phyloP scores from a whole-genome alignment of 2,113 vertebrate genomes.

The Oncorhynchus tshawytscha region DNA sequence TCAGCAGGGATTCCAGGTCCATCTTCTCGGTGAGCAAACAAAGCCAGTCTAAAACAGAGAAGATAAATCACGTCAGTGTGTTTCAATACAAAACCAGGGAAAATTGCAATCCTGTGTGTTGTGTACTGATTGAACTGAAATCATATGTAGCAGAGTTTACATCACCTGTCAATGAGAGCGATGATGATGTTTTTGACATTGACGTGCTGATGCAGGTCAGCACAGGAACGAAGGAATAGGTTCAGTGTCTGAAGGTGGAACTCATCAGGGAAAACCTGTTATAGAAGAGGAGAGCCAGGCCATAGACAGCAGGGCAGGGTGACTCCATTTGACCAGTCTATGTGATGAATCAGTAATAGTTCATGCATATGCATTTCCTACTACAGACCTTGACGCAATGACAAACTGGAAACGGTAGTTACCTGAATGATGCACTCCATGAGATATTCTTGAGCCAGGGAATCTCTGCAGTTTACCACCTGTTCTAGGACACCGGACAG shows the following conservation, averaged over 20 bases:
- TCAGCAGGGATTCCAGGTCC: conserved; percentile 96
- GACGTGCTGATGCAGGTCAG: conserved; percentile 96
- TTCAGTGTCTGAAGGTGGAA: conserved; percentile 98
- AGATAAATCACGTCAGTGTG: neutral
- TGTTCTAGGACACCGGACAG: conserved; percentile 94
- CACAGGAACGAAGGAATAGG: conserved; percentile 94
- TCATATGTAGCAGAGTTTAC: neutral
- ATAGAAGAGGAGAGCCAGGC: neutral
- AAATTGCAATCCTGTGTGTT: neutral
- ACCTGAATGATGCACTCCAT: conserved; percentile 99
- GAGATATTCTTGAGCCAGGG: conserved; percentile 96
- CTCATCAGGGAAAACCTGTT: conserved; percentile 96
- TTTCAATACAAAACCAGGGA: neutral
- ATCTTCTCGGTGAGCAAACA: conserved; percentile 98
- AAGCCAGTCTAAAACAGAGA: conserved; percentile 77
- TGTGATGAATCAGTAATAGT: too few relatives aligned
- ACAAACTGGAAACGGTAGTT: neutral
- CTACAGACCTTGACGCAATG: too few relatives aligned
- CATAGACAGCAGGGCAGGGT: neutral
- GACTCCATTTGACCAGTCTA: too few relatives aligned
- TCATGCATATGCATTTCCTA: too few relatives aligned
- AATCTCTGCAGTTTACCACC: conserved; percentile 97
- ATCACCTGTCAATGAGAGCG: conserved; percentile 96
- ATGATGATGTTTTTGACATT: conserved; percentile 99
- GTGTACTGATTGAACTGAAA: neutral